phyloP scores from a whole-genome alignment of 2,113 vertebrate genomes.

The Recurvirostra avosetta region DNA sequence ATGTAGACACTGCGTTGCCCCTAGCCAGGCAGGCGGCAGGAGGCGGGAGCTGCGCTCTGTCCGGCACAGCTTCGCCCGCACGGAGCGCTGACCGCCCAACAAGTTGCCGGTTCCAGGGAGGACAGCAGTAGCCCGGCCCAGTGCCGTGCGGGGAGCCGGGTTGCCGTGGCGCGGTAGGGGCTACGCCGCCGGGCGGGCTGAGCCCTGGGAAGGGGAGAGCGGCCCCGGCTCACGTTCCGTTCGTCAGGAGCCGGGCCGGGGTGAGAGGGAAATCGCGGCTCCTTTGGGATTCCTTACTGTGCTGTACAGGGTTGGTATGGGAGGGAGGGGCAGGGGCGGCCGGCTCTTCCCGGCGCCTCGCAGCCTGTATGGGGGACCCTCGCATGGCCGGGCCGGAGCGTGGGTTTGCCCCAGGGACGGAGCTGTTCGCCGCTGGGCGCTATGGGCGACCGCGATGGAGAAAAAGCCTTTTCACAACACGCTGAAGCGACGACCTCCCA shows the following conservation, averaged over 20 bases:
- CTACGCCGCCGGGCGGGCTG: background rate
- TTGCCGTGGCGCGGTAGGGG: background rate
- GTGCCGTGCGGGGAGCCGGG: background rate
- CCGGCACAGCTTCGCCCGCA: background rate
- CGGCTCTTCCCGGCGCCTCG: background rate
- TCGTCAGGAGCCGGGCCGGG: background rate
- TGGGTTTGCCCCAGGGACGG: background rate
- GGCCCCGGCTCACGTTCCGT: background rate
- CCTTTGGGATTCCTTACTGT: background rate
- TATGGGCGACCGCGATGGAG: background rate
- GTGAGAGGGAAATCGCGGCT: background rate
- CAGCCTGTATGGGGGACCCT: background rate
- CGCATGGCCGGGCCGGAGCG: background rate
- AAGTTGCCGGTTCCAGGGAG: background rate
- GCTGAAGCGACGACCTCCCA: constrained; percentile 9
- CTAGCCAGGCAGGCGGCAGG: background rate
- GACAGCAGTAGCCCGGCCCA: background rate
- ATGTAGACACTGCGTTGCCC: background rate
- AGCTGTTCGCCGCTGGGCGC: background rate
- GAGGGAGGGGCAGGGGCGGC: background rate
- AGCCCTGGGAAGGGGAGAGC: background rate
- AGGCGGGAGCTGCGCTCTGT: background rate
- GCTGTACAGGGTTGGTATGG: background rate
- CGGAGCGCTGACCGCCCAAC: background rate
- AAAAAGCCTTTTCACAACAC: background rate